Evolutionary conservation across 2,888 invertebrate species (phyloP), one percentile per base, ranked within the genome.

Genomic region (Ectropis crepuscularia): DNA sequence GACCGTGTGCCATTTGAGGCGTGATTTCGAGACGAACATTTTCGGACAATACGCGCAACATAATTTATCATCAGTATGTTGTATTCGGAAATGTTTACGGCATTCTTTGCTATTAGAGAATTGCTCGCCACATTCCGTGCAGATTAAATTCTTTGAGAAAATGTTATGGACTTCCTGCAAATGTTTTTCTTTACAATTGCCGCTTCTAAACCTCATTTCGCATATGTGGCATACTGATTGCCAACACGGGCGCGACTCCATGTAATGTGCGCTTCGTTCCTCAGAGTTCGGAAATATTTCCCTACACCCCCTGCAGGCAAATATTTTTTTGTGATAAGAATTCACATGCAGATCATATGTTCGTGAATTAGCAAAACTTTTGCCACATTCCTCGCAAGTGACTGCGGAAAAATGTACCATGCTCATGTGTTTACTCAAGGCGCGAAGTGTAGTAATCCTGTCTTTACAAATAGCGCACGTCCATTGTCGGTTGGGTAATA

Each of bases 381-480:
- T 72, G 7, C 68, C 70, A 42, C 73, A 79, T n/a, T 49, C 47
- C 12, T 77, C 72, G 55, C 79, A 79, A 0, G 71, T 68, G 41
- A 67, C 71, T 5, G 71, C 71, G 6, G 69, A 54, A 49, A 71
- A 80, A 54, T 79, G 79, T 0, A 67, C 60, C 55, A 72, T 69
- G 2, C 72, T 71, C 65, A 69, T 67, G 57, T 80, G 80, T 37
- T 73, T 70, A 37, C 74, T 72, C 6, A 79, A 53, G 6, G 69
- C 68, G 5, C 70, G 70, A n/a, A 79, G 41, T 0, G 64, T 68
- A 0, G 64, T 50, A 10, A 48, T 28, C 47, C 66, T 69, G 5
- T 53, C 11, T 12, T 67, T 48, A 47, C 73, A 73, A 6, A 67
- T 7, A 0, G 51, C 16, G 38, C 74, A 74, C 6, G 12, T 9